Base-by-base conservation (phyloP, 2,113 vertebrate genomes). In the Nycticryphes semicollaris region DNA sequence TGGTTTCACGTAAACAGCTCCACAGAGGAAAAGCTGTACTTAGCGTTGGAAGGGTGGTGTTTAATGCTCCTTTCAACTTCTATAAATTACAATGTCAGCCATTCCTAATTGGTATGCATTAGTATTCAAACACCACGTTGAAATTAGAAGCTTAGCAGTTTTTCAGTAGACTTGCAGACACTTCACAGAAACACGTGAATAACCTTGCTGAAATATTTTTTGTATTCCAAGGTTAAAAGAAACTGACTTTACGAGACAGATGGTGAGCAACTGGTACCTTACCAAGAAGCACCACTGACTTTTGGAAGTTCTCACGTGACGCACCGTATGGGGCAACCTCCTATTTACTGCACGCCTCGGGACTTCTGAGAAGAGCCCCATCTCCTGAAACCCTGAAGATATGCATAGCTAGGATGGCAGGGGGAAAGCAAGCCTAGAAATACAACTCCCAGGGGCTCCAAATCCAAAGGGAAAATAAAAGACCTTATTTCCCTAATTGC, bases 31-130 rank as follows among this genome's bases (percentile, higher is more conserved):
- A 92, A 93, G 80, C 79, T 88, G 73, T 84, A 84, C 48, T 95
- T 93, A 93, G 23, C 21, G 25, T 67, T 67, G 63, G 86, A 88
- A 95, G 76, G 75, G 87, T 89, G 59, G 57, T 72, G 53, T 78
- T 94, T 95, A 91, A 89, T 41, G 87, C 41, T 91, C 74, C 91
- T 96, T 97, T 91, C 91, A 91, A 89, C 87, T 91, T 91, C 77
- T 41, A 64, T 73, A 87, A 96, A 94, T 94, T 91, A 91, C 63
- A 80, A 33, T 0, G 1, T 89, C 80, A 95, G 89, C 84, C 73
- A 68, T 91, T 87, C 50, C 89, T 94, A 96, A 94, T 45, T 85
- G 66, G 54, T 72, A 78, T 28, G 91, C 47, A 75, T 95, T 72
- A 94, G 74, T 43, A 94, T 93, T 94, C 95, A 89, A 94, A 89